Evolutionary conservation across 2,113 vertebrate genomes (phyloP), one percentile per base, ranked within the genome.

Genomic region (Lates calcarifer): DNA sequence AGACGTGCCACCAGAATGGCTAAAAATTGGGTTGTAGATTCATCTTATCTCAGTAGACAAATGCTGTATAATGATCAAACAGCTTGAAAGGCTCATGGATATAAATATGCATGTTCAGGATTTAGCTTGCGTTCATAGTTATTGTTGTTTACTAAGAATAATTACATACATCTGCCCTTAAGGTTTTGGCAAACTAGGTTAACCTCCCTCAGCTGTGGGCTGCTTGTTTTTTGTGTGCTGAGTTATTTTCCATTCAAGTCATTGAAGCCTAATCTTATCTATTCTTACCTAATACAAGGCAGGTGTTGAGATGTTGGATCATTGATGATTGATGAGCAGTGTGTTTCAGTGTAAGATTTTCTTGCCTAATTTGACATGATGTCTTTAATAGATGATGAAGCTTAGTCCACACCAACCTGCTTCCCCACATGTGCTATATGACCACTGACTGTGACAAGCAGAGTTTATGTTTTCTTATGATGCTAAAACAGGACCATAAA

Each of bases 191-290:
- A 51, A 39, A 26, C 14, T 53, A 39, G 49, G 14, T 69, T 26
- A 39, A 26, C n/a, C 4, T 4, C 29, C 31, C 11, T 37, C 3
- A 37, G 4, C 17, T 12, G 14, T 35, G 8, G 24, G 8, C 3
- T 39, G 37, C 17, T 37, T 20, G 49, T 1, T 18, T 6, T 45
- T 31, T 57, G 18, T 71, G 26, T 8, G 5, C 5, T 37, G 24
- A 71, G 35, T 6, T 33, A 17, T 6, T 62, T 74, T 33, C 41
- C 71, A 62, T 49, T 49, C 71, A 26, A 35, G 57, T 49, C 22
- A 61, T 49, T 18, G 62, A 74, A 51, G 41, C 31, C 15, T 18
- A 4, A 26, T 18, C 29, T 51, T 62, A 53, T 53, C n/a, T 24
- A 18, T 26, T 33, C n/a, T 33, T 72, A 20, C n/a, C n/a, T n/a